phyloP scores from a whole-genome alignment of 1,140 invertebrate species.

The Scaptomyza montana region DNA sequence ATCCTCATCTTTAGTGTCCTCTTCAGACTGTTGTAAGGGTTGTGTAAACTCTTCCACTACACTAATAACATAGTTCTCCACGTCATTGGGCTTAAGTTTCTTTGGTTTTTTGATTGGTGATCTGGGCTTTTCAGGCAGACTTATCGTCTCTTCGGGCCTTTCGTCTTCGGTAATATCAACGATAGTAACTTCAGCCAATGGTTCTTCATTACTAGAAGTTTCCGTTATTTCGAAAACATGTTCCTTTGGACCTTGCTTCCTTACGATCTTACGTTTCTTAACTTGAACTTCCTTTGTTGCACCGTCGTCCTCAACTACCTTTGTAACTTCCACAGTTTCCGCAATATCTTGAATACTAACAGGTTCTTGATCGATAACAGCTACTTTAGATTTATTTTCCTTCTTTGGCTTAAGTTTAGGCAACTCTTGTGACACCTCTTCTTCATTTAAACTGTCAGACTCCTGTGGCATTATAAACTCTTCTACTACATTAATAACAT shows the following conservation, averaged over 20 bases:
- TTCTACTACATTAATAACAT: conserved; percentile 69
- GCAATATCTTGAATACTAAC: conserved; percentile 54
- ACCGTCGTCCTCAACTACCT: conserved; percentile 38
- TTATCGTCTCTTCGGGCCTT: neutral
- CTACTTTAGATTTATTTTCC: conserved; percentile 36
- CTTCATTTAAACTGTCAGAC: neutral
- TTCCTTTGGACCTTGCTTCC: conserved; percentile 56
- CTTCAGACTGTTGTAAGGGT: conserved; percentile 41
- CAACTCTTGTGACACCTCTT: conserved; percentile 39
- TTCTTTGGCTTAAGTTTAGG: conserved; percentile 55
- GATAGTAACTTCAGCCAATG: conserved; percentile 58
- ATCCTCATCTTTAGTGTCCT: conserved; percentile 45
- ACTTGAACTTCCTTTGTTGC: conserved; percentile 48
- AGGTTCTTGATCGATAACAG: conserved; percentile 40
- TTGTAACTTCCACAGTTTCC: conserved; percentile 40
- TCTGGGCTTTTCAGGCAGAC: conserved; percentile 18
- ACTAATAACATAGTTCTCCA: conserved; percentile 55
- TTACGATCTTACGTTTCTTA: conserved; percentile 57
- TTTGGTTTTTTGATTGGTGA: conserved; percentile 49
- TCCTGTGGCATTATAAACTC: conserved; percentile 49
- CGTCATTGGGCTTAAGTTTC: conserved; percentile 64
- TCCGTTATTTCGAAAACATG: conserved; percentile 64
- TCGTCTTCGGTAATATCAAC: conserved; percentile 44
- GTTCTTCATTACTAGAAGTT: conserved; percentile 44
- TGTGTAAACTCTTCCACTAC: conserved; percentile 64